Evolutionary conservation across 23 tunicate species (phyloP).

Genomic region (Halocynthia roretzi): DNA sequence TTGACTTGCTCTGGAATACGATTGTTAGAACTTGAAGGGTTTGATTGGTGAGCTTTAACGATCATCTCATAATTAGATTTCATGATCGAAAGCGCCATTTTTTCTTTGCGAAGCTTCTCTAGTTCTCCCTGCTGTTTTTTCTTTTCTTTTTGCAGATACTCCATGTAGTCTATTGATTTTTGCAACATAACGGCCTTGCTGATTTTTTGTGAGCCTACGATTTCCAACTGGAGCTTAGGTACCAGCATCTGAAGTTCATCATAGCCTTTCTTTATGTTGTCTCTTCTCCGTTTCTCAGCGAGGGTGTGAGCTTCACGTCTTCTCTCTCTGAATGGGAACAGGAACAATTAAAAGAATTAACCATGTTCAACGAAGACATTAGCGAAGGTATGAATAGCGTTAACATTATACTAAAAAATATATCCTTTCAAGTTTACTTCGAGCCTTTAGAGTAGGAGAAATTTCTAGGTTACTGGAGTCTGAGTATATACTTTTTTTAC

Average conservation of each 20-base stretch:
- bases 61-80: constrained; percentile 69
- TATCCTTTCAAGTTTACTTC: too few species aligned
- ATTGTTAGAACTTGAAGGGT: constrained; percentile 8
- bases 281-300: constrained; percentile 94
- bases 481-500: too few species aligned
- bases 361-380: too few species aligned
- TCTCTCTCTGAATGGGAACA: constrained; percentile 41
- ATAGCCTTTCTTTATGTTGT: constrained; percentile 85
- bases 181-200: constrained; percentile 90
- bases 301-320: constrained; percentile 95
- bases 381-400: too few species aligned
- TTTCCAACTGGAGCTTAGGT: constrained; percentile 46
- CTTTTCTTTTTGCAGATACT: constrained; percentile 70
- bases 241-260: constrained; percentile 71
- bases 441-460: too few species aligned
- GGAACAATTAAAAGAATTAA: too few species aligned
- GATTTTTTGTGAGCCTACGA: constrained; percentile 54
- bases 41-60: constrained; percentile 55
- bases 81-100: constrained; percentile 62
- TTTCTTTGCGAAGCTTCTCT: constrained; percentile 50
- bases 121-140: constrained; percentile 78
- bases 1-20: constrained; percentile 65
- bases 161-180: constrained; percentile 66
- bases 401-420: too few species aligned
- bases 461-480: too few species aligned